Base-by-base conservation (phyloP, 2,888 invertebrate species). In the Synergus itoensis region DNA sequence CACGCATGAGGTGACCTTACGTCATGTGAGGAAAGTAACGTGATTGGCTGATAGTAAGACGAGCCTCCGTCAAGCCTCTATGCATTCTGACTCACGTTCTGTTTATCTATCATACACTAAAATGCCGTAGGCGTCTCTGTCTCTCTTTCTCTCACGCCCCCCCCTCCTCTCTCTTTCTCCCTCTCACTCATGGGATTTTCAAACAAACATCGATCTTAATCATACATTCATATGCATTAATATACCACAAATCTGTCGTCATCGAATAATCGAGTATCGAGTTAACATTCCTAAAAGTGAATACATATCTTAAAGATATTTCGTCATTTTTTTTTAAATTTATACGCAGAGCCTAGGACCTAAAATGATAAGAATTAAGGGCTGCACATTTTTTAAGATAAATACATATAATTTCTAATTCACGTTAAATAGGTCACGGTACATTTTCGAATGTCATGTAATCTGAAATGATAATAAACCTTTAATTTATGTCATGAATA, bases 61-160 rank as follows among this genome's bases (percentile, higher is more conserved):
- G 86, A 84, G 90, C 90, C 90, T 82, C 87, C 87, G 89, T 87
- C 88, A 86, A 87, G 88, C 89, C 88, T 84, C 87, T 87, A 78
- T 82, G 80, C 81, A 80, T 82, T 78, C 84, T 84, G 85, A 86
- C 84, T 88, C 86, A 83, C 78, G 78, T 77, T 81, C 65, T 82
- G 80, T 83, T 85, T 85, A 85, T 85, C 86, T 79, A 78, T 76
- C 79, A 78, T 76, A 78, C 76, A 81, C 77, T 82, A 80, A 84
- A 82, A 82, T 82, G 77, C 67, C 73, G 75, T 57, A 76, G 67
- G 67, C 73, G 53, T 53, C 12, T 53, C 69, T 73, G 80, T 82
- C 82, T 60, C 78, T 79, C 80, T 69, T 77, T 67, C 62, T 65
- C 77, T 62, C 64, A 36, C 60, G 28, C n/a, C n/a, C n/a, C n/a